Conservation (phyloP, 2,888 invertebrate species). For the Lydus trimaculatus region DNA sequence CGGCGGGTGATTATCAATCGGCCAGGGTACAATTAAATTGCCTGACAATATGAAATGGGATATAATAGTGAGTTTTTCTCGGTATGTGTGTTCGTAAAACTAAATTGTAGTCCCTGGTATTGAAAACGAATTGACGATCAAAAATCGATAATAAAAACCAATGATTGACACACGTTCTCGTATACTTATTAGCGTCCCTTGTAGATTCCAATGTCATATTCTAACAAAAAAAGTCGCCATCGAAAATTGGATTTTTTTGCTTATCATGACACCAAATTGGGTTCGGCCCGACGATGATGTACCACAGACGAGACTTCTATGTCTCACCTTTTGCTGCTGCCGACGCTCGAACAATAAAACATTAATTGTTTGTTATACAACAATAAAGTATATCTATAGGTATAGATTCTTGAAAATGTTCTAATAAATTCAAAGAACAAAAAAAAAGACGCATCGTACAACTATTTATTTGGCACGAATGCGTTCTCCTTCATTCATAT, state of each 20-base stretch:
- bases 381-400: background rate
- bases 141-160: conserved; percentile 32
- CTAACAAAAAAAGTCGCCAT: conserved; percentile 37
- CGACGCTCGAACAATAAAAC: conserved; percentile 28
- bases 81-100: conserved; percentile 33
- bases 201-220: conserved; percentile 35
- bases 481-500: conserved; percentile 56
- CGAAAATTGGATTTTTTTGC: conserved; percentile 41
- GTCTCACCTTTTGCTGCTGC: conserved; percentile 32
- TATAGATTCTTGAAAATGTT: background rate
- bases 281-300: conserved; percentile 35
- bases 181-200: conserved; percentile 36
- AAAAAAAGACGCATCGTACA: conserved; percentile 49
- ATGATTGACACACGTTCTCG: conserved; percentile 36
- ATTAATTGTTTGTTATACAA: background rate
- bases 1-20: conserved; percentile 31
- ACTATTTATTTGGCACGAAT: conserved; percentile 57
- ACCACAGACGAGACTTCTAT: conserved; percentile 38
- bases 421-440: background rate
- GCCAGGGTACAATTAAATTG: conserved; percentile 30
- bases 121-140: conserved; percentile 35
- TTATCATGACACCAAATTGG: conserved; percentile 39
- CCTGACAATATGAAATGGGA: conserved; percentile 35
- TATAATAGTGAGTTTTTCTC: conserved; percentile 35
- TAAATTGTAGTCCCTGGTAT: conserved; percentile 30